Evolutionary conservation across 2,797 vertebrate genomes (phyloP).

Genomic region (Brachyalestes nurse): DNA sequence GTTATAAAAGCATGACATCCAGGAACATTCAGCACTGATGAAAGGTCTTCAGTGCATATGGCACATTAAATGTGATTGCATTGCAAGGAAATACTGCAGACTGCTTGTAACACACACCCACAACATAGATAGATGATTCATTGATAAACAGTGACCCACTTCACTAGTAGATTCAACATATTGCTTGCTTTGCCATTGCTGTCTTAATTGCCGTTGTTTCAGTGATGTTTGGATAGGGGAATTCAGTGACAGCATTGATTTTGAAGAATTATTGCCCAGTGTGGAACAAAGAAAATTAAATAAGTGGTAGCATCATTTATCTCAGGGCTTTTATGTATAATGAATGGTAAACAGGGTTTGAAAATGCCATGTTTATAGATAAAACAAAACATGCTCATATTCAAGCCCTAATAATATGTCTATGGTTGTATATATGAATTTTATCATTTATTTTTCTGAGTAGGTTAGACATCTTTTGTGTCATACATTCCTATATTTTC

Average conservation of each 20-base stretch:
- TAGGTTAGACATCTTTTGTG: too few relatives aligned
- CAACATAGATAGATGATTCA: not conserved
- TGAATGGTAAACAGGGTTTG: not conserved
- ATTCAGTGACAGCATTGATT: constrained; percentile 52
- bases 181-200: constrained; percentile 46
- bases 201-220: constrained; percentile 63
- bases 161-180: constrained; percentile 41
- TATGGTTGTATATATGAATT: not conserved
- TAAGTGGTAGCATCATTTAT: constrained; percentile 56
- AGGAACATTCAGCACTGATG: not conserved
- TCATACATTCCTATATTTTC: too few relatives aligned
- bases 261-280: constrained; percentile 51
- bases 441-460: constrained; percentile 14
- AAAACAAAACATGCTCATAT: not conserved
- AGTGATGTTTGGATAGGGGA: constrained; percentile 45
- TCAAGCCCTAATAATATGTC: not conserved
- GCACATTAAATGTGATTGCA: not conserved
- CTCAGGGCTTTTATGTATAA: constrained; percentile 4
- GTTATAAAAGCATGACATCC: not conserved
- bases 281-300: constrained; percentile 54
- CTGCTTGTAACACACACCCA: not conserved
- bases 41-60: not conserved
- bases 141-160: not conserved
- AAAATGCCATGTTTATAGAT: not conserved
- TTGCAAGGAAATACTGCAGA: too few relatives aligned